Conservation (phyloP, 64 coral and sea anemone genomes). For the Anthopleura sola region DNA sequence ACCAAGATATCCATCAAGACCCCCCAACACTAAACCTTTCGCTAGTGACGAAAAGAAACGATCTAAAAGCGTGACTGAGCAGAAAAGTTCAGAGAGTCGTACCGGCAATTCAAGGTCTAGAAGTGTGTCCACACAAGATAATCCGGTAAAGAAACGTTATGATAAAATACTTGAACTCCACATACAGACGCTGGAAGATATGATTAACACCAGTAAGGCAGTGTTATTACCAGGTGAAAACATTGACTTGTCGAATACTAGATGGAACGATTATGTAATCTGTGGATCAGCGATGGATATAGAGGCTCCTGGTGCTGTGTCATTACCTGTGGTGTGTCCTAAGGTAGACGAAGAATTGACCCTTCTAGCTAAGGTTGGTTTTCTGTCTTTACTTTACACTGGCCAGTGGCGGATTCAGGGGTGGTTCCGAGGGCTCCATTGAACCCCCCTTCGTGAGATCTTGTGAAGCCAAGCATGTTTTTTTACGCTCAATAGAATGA, state of each 20-base stretch:
- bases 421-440: no score
- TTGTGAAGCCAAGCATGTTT: no score
- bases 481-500: no score
- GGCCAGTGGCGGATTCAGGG: no score
- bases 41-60: constrained; percentile 12
- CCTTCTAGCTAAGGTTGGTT: constrained; percentile 74
- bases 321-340: constrained; percentile 59
- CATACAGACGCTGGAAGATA: constrained; percentile 66
- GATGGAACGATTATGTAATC: constrained; percentile 75
- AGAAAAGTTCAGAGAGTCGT: neutral
- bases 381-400: neutral
- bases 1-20: constrained; percentile 69
- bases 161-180: constrained; percentile 72
- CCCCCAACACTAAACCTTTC: constrained; percentile 58
- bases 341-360: constrained; percentile 20
- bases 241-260: constrained; percentile 51
- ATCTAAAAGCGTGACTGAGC: constrained; percentile 36
- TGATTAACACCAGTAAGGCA: constrained; percentile 49
- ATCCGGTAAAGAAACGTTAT: constrained; percentile 53
- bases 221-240: constrained; percentile 43
- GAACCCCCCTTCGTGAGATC: no score
- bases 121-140: constrained; percentile 40
- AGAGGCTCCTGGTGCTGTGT: constrained; percentile 32
- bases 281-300: constrained; percentile 45
- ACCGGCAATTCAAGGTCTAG: constrained; percentile 18